These are phyloP conservation scores for Sthenelais limicola DNA, from an alignment of 2,888 invertebrate species.

Conservation along the genomic window DNA sequence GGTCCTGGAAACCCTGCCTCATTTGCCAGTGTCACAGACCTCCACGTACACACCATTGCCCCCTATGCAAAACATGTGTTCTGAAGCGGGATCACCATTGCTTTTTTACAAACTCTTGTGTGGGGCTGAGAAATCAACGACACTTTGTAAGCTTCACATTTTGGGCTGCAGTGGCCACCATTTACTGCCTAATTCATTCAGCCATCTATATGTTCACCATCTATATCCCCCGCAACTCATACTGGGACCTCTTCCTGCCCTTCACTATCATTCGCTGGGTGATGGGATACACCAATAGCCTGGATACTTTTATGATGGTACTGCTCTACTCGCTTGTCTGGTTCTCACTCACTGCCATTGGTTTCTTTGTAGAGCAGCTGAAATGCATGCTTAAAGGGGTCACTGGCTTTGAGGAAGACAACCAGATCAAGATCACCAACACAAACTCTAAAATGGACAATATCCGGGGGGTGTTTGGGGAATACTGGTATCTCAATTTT, in stretches of 20 bases:
- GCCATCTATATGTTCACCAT: slow-evolving; percentile 42
- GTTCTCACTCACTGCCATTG: slow-evolving; percentile 55
- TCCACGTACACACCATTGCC: slow-evolving; percentile 68
- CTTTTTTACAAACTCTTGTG: slow-evolving; percentile 65
- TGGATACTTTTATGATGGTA: slow-evolving; percentile 51
- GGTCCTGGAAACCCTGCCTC: slow-evolving; percentile 67
- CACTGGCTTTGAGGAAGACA: slow-evolving; percentile 63
- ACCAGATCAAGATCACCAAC: slow-evolving; percentile 57
- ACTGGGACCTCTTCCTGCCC: slow-evolving; percentile 58
- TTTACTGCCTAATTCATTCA: slow-evolving; percentile 54
- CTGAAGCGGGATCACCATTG: slow-evolving; percentile 70
- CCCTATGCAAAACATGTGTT: slow-evolving; percentile 64
- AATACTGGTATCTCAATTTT: slow-evolving; percentile 60
- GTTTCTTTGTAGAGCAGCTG: slow-evolving; percentile 56
- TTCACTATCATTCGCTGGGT: slow-evolving; percentile 55
- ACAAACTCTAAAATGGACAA: slow-evolving; percentile 52
- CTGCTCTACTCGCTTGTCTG: slow-evolving; percentile 57
- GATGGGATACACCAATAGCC: slow-evolving; percentile 52
- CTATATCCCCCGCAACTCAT: slow-evolving; percentile 46
- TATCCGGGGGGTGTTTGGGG: slow-evolving; percentile 60
- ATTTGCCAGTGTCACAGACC: slow-evolving; percentile 61
- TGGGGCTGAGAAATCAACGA: slow-evolving; percentile 66
- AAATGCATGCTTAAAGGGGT: slow-evolving; percentile 54
- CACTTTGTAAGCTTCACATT: slow-evolving; percentile 64
- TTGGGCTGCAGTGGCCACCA: slow-evolving; percentile 57